Conservation (phyloP, 2,888 invertebrate genomes). For the Brenthis daphne region DNA sequence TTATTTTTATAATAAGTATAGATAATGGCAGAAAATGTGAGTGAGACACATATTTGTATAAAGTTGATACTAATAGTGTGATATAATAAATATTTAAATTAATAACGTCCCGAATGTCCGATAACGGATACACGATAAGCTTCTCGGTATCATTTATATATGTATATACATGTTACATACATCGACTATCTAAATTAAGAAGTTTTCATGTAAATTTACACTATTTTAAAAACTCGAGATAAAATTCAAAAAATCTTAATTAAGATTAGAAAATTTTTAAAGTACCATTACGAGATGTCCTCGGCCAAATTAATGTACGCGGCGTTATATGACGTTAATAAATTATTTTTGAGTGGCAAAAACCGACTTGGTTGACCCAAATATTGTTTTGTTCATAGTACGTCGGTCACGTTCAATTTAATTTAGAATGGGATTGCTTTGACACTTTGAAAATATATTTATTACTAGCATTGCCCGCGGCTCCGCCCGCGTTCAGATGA, state of each 20-base stretch:
- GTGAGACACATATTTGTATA: no score
- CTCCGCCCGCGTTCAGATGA: no score
- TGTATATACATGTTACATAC: not conserved
- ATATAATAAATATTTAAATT: not conserved
- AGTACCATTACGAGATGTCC: slow-evolving; percentile 14
- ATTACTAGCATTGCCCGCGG: no score
- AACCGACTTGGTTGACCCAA: slow-evolving; percentile 60
- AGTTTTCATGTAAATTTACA: slow-evolving; percentile 15
- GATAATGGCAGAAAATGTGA: no score
- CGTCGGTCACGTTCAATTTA: slow-evolving; percentile 1
- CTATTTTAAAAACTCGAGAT: not conserved
- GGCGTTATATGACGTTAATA: slow-evolving; percentile 24
- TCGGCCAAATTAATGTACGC: slow-evolving; percentile 8
- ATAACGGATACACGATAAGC: not conserved
- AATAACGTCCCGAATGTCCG: not conserved
- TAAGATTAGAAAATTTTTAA: not conserved
- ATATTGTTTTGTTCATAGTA: slow-evolving; percentile 53
- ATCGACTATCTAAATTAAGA: slow-evolving; percentile 9
- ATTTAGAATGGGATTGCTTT: slow-evolving; percentile 4
- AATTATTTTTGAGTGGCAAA: slow-evolving; percentile 33
- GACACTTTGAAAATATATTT: slow-evolving; percentile 4
- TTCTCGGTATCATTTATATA: not conserved
- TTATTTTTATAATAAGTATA: no score
- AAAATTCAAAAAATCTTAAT: slow-evolving; percentile 4
- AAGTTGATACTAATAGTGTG: no score